Evolutionary conservation across 37 sponge, comb jelly and placozoan species (phyloP).

Genomic region (Aplysina aerophoba): DNA sequence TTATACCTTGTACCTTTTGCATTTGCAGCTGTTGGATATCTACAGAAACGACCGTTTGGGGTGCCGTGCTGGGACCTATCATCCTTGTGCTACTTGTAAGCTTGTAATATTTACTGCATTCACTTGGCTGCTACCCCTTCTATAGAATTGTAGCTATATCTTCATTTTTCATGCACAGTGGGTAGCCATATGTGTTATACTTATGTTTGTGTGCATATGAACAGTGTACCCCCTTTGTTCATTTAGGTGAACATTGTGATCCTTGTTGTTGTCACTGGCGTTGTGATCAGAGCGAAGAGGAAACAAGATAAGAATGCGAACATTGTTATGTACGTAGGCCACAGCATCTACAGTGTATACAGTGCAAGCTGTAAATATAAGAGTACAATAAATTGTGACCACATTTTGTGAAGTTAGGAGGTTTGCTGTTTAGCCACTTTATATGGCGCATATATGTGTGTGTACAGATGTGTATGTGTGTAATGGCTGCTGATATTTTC

Average conservation of each 20-base stretch:
- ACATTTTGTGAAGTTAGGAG: not conserved
- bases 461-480: too few relatives aligned
- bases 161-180: too few relatives aligned
- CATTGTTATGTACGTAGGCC: not conserved
- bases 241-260: slow-evolving; percentile 58
- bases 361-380: too few relatives aligned
- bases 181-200: too few relatives aligned
- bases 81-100: slow-evolving; percentile 61
- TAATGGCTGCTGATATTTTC: too few relatives aligned
- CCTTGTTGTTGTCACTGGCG: slow-evolving; percentile 29
- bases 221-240: not conserved
- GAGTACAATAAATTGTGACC: not conserved
- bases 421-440: not conserved
- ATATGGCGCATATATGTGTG: too few relatives aligned
- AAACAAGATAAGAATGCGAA: slow-evolving; percentile 34
- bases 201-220: too few relatives aligned
- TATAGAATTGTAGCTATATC: too few relatives aligned
- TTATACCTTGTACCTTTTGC: not conserved
- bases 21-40: slow-evolving; percentile 73
- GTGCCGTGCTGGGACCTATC: slow-evolving; percentile 64
- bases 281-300: slow-evolving; percentile 41
- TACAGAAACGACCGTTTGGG: slow-evolving; percentile 55
- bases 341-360: too few relatives aligned
- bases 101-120: too few relatives aligned
- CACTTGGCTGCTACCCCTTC: too few relatives aligned